phyloP scores from a whole-genome alignment of 2,888 invertebrate species.

The Oligia latruncula region DNA sequence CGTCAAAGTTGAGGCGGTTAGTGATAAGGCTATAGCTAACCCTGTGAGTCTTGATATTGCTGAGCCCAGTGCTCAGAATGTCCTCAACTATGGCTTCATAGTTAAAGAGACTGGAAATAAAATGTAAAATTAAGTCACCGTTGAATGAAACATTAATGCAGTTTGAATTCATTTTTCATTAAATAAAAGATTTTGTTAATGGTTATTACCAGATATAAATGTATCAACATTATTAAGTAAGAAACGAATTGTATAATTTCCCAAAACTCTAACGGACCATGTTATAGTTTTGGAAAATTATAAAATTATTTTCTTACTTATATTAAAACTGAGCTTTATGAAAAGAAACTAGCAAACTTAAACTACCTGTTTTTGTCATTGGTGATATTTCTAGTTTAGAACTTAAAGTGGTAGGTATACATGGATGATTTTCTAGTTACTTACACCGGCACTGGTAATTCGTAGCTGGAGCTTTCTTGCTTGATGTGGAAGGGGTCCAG shows the following conservation, averaged over 20 bases:
- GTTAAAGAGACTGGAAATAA: conserved; percentile 72
- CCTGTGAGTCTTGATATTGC: conserved; percentile 76
- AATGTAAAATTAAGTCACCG: not conserved
- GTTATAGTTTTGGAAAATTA: no score
- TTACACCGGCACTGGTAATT: conserved; percentile 78
- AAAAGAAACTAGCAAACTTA: not conserved
- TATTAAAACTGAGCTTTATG: not conserved
- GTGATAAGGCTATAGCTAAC: conserved; percentile 70
- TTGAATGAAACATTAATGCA: not conserved
- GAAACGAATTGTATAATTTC: no score
- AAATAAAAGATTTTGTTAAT: not conserved
- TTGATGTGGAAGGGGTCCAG: conserved; percentile 75
- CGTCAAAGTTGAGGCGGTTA: conserved; percentile 72
- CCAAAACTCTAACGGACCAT: no score
- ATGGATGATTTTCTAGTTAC: conserved; percentile 52
- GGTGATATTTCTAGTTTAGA: not conserved
- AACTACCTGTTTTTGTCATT: not conserved
- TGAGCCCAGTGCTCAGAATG: conserved; percentile 73
- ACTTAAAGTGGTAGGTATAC: not conserved
- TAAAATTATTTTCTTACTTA: no score
- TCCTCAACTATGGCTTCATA: conserved; percentile 60
- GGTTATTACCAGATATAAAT: not conserved
- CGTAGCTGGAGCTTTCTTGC: conserved; percentile 38
- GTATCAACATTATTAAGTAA: not conserved
- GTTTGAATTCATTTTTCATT: not conserved